Base-by-base conservation (phyloP, 2,888 invertebrate genomes). In the Drymonia ruficornis region DNA sequence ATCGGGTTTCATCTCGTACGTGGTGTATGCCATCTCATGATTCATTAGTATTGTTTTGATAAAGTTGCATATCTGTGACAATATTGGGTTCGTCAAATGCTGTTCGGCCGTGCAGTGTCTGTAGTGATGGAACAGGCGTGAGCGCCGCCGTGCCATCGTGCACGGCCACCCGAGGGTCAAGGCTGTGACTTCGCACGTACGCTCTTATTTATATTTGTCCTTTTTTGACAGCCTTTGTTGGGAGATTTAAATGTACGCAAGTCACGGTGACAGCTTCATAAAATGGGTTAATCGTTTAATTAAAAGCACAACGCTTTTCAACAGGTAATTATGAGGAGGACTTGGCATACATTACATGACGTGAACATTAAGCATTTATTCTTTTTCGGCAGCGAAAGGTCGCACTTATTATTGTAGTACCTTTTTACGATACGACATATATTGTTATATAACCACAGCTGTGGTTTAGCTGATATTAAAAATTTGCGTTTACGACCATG, bases 281-380 rank as follows among this genome's bases (percentile, higher is more conserved):
- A 54, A 53, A 55, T 49, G 18, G 44, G 56, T 56, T 65, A 56
- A 61, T 58, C 52, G 40, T 49, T 49, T 56, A 52, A 63, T 53
- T 43, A 19, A 43, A 43, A 43, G 45, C 55, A 49, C 58, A 45
- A 67, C 43, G 59, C 63, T 67, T 67, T 63, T 53, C 47, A 65
- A 42, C 50, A 13, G 53, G 16, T 56, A 53, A 67, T 63, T 63
- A 55, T 40, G 52, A 65, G 28, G 53, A 23, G 29, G 28, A 38
- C 43, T 43, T 19, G 43, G 40, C 15, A 40, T 40, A 40, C 16
- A 16, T 40, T 40, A 16, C 40, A 40, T 12, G 40, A 40, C 8
- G 16, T 40, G 40, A 16, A 40, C 16, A 7, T 40, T 40, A 31
- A 31, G 31, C 2, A 11, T 31, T 31, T 38, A 13, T 40, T 40